These are phyloP conservation scores for Ormia ochracea DNA, from an alignment of 2,888 invertebrate species.

Conservation along the genomic window DNA sequence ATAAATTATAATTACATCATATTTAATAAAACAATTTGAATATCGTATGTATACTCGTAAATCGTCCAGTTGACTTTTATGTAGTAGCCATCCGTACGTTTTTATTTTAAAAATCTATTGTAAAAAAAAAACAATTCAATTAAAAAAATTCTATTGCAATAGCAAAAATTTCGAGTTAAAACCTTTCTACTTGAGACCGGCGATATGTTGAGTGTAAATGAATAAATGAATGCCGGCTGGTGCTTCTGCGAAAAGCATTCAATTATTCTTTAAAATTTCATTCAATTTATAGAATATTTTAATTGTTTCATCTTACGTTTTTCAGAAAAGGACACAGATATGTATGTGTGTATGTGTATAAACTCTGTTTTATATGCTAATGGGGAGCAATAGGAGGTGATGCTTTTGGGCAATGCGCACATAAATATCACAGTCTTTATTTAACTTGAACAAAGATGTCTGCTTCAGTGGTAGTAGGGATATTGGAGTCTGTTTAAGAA, in stretches of 20 bases:
- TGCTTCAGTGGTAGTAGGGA: neutral
- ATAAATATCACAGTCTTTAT: constrained; percentile 41
- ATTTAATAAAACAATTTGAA: too few species aligned
- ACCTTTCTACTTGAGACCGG: too few species aligned
- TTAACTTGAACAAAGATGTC: constrained; percentile 37
- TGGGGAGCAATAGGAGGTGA: constrained; percentile 15
- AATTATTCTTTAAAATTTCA: constrained; percentile 28
- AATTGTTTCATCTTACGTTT: neutral
- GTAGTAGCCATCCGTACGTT: too few species aligned
- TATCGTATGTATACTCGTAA: too few species aligned
- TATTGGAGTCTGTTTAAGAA: neutral
- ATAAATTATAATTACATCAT: too few species aligned
- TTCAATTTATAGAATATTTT: constrained; percentile 13
- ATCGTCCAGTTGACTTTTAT: too few species aligned
- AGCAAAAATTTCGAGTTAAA: too few species aligned
- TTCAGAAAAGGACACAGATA: neutral
- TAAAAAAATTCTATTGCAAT: too few species aligned
- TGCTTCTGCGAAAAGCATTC: constrained; percentile 9
- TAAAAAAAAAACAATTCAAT: too few species aligned
- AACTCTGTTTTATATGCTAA: constrained; percentile 5
- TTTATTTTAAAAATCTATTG: too few species aligned
- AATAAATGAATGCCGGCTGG: neutral
- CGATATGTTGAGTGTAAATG: neutral
- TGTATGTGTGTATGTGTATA: too few species aligned
- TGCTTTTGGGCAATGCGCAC: constrained; percentile 32